Evolutionary conservation across 2,113 vertebrate genomes (phyloP).

Genomic region (Romanogobio albipinnatus): DNA sequence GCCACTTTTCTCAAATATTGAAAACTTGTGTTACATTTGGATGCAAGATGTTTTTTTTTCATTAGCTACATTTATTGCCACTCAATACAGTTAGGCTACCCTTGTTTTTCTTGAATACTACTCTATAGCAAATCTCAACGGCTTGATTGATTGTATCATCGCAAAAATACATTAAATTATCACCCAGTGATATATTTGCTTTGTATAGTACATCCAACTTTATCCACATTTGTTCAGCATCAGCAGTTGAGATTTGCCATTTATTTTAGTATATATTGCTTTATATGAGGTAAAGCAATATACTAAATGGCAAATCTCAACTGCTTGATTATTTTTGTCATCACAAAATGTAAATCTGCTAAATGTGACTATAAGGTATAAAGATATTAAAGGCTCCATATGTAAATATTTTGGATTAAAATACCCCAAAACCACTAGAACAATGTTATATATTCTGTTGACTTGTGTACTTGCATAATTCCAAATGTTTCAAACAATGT

Average conservation of each 20-base stretch:
- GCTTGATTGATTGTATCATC: not conserved
- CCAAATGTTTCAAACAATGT: no score
- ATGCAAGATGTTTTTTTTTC: not conserved
- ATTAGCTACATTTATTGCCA: not conserved
- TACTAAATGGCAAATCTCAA: not conserved
- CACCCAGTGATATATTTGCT: not conserved
- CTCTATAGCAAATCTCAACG: not conserved
- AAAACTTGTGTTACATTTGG: slow-evolving; percentile 1
- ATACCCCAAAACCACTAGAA: no score
- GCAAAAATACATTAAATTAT: not conserved
- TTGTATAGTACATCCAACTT: not conserved
- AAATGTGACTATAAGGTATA: no score
- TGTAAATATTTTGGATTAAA: no score
- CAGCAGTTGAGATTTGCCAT: no score
- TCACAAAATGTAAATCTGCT: not conserved
- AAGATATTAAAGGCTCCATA: no score
- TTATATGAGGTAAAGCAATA: no score
- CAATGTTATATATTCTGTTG: no score
- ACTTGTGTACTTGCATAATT: no score
- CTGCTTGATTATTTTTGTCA: not conserved
- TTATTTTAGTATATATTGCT: no score
- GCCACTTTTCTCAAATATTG: slow-evolving; percentile 7
- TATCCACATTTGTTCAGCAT: not conserved
- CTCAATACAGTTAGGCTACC: not conserved
- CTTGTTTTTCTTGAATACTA: not conserved